Evolutionary conservation across 2,888 invertebrate genomes (phyloP).

Genomic region (Venustoraphidia nigricollis): DNA sequence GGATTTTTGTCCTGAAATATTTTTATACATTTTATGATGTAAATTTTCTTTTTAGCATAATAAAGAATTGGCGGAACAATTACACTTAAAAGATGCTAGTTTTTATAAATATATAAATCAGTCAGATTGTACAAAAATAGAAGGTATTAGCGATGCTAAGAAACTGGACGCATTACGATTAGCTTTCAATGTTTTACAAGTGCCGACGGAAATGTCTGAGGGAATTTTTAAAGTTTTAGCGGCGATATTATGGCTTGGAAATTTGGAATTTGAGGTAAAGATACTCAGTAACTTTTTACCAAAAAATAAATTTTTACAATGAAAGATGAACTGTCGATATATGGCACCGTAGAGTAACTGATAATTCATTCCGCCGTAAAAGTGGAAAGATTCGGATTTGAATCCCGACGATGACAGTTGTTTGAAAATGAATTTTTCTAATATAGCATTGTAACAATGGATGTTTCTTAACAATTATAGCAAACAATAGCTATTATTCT

Average conservation of each 20-base stretch:
- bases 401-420: too few relatives aligned
- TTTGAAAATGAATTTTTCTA: too few relatives aligned
- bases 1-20: not conserved
- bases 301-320: too few relatives aligned
- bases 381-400: too few relatives aligned
- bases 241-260: conserved; percentile 83
- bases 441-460: too few relatives aligned
- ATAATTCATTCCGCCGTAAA: too few relatives aligned
- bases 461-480: too few relatives aligned
- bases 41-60: conserved; percentile 36
- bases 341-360: too few relatives aligned
- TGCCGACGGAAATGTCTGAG: conserved; percentile 71
- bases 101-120: conserved; percentile 74
- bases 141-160: conserved; percentile 46
- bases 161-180: conserved; percentile 72
- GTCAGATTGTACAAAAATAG: conserved; percentile 54
- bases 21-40: too few relatives aligned
- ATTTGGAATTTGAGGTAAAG: conserved; percentile 58
- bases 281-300: too few relatives aligned
- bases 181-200: conserved; percentile 78
- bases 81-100: conserved; percentile 57
- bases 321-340: too few relatives aligned
- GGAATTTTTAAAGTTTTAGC: conserved; percentile 79
- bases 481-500: too few relatives aligned
- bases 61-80: conserved; percentile 54